Conservation (phyloP, 2,113 vertebrate genomes). For the Corythoichthys intestinalis region DNA sequence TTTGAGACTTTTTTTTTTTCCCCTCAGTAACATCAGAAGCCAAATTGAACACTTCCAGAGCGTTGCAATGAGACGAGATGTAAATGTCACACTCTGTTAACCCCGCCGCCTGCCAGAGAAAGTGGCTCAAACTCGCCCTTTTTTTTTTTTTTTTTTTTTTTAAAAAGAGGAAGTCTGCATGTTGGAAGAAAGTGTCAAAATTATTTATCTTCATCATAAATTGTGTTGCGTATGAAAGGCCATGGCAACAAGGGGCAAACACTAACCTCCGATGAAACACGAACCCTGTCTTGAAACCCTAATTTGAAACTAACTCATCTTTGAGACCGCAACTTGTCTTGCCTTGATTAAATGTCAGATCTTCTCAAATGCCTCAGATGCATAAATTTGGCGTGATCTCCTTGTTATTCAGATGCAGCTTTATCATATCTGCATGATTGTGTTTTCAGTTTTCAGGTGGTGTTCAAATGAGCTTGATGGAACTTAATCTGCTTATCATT, state of each 20-base stretch:
- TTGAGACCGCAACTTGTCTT: no score
- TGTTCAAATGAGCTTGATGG: no score
- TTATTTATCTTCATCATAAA: neutral
- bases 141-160: neutral
- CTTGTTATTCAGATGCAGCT: no score
- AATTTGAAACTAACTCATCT: neutral
- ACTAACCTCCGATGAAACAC: neutral
- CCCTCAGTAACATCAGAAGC: neutral
- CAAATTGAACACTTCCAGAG: slow-evolving; percentile 7
- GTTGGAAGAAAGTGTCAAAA: slow-evolving; percentile 34
- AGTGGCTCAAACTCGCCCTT: slow-evolving; percentile 14
- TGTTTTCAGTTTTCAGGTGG: no score
- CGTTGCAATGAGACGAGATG: slow-evolving; percentile 5
- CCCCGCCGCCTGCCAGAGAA: neutral
- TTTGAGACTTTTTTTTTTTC: neutral
- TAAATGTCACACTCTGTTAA: slow-evolving; percentile 15
- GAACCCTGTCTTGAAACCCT: neutral
- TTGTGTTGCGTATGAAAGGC: neutral
- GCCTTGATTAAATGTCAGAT: no score
- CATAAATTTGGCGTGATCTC: no score
- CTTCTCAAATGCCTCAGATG: no score
- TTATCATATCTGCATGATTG: no score
- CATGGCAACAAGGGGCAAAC: neutral
- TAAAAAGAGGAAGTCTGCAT: slow-evolving; percentile 20
- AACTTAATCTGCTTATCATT: neutral